A percentile compares a stretch with the other conserved stretches of the same genome.
phyloP scores from a whole-genome alignment of 2,888 invertebrate species.

The Apoda limacodes region DNA sequence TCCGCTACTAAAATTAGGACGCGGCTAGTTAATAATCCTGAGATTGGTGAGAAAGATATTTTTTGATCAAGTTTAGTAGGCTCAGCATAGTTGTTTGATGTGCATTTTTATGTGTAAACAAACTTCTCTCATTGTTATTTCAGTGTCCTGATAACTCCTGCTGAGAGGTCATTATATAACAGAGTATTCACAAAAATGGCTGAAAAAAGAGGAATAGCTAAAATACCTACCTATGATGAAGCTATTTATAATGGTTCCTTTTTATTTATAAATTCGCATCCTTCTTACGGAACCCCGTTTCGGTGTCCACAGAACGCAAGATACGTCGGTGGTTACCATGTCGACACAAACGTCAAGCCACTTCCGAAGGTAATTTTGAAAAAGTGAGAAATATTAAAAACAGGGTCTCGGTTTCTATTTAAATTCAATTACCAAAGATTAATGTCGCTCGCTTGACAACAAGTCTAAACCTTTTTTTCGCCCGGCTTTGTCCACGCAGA shows the following conservation, averaged over 20 bases:
- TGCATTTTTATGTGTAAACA: too few species aligned
- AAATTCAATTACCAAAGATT: neutral
- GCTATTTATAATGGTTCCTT: slow-evolving; percentile 34
- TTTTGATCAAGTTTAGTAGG: too few species aligned
- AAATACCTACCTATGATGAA: slow-evolving; percentile 27
- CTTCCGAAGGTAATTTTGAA: slow-evolving; percentile 31
- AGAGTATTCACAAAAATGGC: slow-evolving; percentile 28
- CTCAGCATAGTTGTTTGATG: too few species aligned
- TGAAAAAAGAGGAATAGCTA: slow-evolving; percentile 9
- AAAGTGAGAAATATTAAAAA: neutral
- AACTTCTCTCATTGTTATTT: slow-evolving; percentile 9
- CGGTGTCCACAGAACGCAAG: slow-evolving; percentile 34
- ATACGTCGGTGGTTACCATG: slow-evolving; percentile 40
- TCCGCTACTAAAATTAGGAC: too few species aligned
- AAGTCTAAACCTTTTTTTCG: too few species aligned
- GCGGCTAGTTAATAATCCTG: too few species aligned
- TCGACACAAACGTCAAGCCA: slow-evolving; percentile 29
- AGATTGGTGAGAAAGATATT: too few species aligned
- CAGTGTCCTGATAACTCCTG: neutral
- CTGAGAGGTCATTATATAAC: slow-evolving; percentile 29
- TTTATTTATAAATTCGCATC: slow-evolving; percentile 37
- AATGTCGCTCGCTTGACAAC: neutral
- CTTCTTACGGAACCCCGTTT: slow-evolving; percentile 26
- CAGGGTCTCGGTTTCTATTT: too few species aligned
- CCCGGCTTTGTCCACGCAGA: too few species aligned